phyloP scores from a whole-genome alignment of 2,113 vertebrate genomes.

The Perca flavescens region DNA sequence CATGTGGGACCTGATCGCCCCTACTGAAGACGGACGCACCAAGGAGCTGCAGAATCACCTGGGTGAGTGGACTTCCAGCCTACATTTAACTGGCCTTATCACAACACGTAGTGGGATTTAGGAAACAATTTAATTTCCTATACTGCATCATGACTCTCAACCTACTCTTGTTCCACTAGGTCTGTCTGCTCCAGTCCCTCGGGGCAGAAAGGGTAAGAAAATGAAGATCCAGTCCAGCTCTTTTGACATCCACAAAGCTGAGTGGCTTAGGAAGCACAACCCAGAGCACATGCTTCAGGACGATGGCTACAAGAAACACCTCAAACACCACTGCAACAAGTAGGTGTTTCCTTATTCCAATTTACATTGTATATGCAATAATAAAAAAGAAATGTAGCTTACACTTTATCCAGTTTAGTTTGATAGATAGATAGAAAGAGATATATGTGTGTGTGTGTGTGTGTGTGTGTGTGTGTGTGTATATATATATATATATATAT shows the following conservation, averaged over 20 bases:
- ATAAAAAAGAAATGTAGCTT: no score
- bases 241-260: slow-evolving; percentile 98
- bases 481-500: no score
- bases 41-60: slow-evolving; percentile 96
- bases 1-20: slow-evolving; percentile 99
- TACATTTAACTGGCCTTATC: background rate
- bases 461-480: no score
- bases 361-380: background rate
- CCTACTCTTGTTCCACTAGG: slow-evolving; percentile 77
- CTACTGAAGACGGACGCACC: slow-evolving; percentile 93
- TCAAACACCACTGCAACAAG: slow-evolving; percentile 99
- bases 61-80: slow-evolving; percentile 71
- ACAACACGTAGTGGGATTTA: background rate
- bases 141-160: background rate
- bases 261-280: slow-evolving; percentile 98
- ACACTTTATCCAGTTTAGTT: background rate
- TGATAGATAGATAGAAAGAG: no score
- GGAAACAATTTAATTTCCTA: background rate
- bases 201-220: slow-evolving; percentile 98
- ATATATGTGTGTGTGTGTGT: no score
- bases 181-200: slow-evolving; percentile 95
- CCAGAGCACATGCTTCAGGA: slow-evolving; percentile 97
- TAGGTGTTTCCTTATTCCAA: slow-evolving; percentile 76
- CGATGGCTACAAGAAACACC: slow-evolving; percentile 98
- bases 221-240: slow-evolving; percentile 96